Base-by-base conservation (phyloP, 2,888 invertebrate species). In the Philaethria dido region DNA sequence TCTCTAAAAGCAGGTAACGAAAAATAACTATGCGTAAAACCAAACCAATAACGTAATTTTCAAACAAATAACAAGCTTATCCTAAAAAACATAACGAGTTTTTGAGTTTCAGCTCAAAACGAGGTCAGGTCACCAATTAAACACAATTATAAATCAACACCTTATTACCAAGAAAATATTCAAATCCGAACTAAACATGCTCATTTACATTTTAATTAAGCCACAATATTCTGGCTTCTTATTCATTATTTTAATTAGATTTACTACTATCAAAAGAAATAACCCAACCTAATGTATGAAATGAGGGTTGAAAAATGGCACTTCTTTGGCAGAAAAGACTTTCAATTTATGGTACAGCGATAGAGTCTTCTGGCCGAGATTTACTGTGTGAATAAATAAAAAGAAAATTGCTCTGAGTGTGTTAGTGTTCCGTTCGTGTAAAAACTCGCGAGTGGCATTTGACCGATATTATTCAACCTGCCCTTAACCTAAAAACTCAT, bases 401-500 rank as follows among this genome's bases (percentile, higher is more conserved):
- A 68, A 68, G 68, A 69, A 64, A 68, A 68, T 69, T 68, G 61
- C 62, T 64, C 50, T 68, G 65, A 70, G 68, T 65, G 65, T 62
- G 65, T 62, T 70, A n/a, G n/a, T n/a, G n/a, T n/a, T n/a, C n/a
- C 68, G 68, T 60, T 59, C 65, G 62, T 66, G 70, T 66, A 69
- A 69, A n/a, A 68, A 66, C 62, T 63, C 63, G 63, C 36, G 69
- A 70, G 70, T 63, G 63, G 66, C 68, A 66, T 70, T 70, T 68
- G 70, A 70, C 70, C 70, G 70, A 70, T 70, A 68, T 70, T 70
- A 63, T 70, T 70, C 68, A 64, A 54, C 59, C 54, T 54, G 63
- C 68, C 70, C 70, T 70, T 69, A 69, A 70, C 70, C 70, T 68
- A 69, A 66, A 70, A 69, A 70, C 68, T 69, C 69, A 69, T 70